These are phyloP conservation scores for Dicerorhinus sumatrensis DNA, from an alignment of 2,113 vertebrate genomes.

Conservation along the genomic window DNA sequence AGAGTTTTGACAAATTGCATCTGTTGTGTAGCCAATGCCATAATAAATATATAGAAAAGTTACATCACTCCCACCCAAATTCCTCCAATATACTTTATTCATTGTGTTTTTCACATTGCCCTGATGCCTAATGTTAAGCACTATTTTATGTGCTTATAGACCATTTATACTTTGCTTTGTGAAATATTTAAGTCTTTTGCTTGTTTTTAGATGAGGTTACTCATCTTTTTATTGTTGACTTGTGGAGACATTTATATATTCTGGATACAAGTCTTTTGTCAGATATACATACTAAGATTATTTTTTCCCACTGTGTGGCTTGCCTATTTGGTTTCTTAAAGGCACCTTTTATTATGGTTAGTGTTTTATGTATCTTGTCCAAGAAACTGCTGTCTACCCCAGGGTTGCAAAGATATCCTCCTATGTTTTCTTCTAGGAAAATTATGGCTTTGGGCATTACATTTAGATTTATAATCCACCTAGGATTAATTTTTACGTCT, in stretches of 20 bases:
- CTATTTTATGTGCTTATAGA: neutral
- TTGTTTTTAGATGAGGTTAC: neutral
- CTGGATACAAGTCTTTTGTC: neutral
- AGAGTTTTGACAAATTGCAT: neutral
- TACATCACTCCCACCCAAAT: neutral
- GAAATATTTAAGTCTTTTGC: neutral
- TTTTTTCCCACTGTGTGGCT: neutral
- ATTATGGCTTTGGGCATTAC: neutral
- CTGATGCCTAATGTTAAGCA: slow-evolving; percentile 1
- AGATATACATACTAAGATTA: neutral
- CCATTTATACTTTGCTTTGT: neutral
- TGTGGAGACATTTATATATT: neutral
- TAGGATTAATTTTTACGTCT: slow-evolving; percentile 9
- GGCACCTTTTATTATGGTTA: neutral
- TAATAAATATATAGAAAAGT: slow-evolving; percentile 8
- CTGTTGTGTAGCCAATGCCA: neutral
- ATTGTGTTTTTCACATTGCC: neutral
- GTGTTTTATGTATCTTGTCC: neutral
- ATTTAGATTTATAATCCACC: neutral
- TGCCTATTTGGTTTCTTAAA: slow-evolving; percentile 27
- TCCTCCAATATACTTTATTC: neutral
- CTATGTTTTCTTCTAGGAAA: neutral
- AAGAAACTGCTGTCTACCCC: neutral
- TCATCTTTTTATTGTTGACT: neutral
- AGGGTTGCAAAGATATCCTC: slow-evolving; percentile 7